Evolutionary conservation across 1,140 invertebrate genomes (phyloP).

Genomic region (Drosophila baimaii): DNA sequence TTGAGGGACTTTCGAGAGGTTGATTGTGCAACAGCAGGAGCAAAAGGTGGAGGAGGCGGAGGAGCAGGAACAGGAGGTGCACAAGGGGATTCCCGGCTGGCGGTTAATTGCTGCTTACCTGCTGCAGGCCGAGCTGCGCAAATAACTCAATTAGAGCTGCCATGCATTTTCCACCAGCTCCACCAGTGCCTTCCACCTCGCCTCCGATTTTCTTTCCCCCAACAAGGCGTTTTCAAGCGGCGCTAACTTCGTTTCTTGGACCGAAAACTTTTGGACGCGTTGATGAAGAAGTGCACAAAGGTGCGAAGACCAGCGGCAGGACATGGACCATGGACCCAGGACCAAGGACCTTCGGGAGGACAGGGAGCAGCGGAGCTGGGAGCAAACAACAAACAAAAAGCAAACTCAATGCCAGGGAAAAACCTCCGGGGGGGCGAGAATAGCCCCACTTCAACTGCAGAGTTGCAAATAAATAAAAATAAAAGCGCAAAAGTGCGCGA

Average conservation of each 20-base stretch:
- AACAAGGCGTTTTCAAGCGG: constrained; percentile 38
- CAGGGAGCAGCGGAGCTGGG: background rate
- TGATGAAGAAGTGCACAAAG: constrained; percentile 76
- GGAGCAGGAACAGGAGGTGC: background rate
- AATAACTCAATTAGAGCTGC: constrained; percentile 77
- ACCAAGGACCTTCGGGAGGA: background rate
- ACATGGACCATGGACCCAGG: constrained; percentile 8
- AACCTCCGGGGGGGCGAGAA: constrained; percentile 15
- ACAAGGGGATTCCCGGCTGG: constrained; percentile 8
- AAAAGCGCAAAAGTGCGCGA: constrained; percentile 44
- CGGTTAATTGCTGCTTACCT: constrained; percentile 52
- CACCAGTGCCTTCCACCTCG: no score
- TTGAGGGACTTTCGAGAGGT: constrained; percentile 3
- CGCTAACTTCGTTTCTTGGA: constrained; percentile 62
- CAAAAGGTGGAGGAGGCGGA: background rate
- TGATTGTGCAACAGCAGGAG: constrained; percentile 6
- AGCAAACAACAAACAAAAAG: constrained; percentile 57
- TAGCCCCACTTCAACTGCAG: constrained; percentile 28
- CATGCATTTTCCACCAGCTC: background rate
- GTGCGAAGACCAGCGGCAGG: constrained; percentile 47
- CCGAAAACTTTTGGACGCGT: constrained; percentile 56
- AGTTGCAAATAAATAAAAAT: constrained; percentile 58
- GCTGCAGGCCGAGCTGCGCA: constrained; percentile 56
- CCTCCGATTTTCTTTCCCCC: background rate
- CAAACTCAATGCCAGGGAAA: constrained; percentile 36